Percentiles rank a stretch among this genome's conserved stretches.
phyloP scores from a whole-genome alignment of 2,888 invertebrate species.

The Graphium colonna region DNA sequence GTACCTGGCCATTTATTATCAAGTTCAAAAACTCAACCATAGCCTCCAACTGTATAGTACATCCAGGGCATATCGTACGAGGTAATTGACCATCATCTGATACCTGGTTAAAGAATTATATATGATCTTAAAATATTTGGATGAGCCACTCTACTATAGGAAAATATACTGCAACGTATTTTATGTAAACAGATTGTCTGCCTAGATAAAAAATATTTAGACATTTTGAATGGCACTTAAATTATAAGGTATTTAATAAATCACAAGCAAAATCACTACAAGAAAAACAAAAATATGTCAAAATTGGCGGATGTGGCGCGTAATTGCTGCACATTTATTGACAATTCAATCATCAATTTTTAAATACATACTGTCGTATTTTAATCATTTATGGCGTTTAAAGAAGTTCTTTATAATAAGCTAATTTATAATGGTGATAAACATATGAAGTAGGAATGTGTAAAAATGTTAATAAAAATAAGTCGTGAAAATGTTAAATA shows the following conservation, averaged over 20 bases:
- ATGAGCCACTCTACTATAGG: constrained; percentile 12
- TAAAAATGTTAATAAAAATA: constrained; percentile 17
- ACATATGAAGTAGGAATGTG: not conserved
- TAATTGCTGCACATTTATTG: not conserved
- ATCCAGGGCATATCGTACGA: constrained; percentile 87
- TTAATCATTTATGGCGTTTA: too few species aligned
- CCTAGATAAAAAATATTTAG: too few species aligned
- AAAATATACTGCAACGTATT: too few species aligned
- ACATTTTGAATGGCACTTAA: too few species aligned
- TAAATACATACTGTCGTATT: not conserved
- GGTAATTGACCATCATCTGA: constrained; percentile 85
- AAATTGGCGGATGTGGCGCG: constrained; percentile 21
- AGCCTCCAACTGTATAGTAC: constrained; percentile 87
- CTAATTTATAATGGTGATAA: not conserved
- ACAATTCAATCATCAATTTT: constrained; percentile 8
- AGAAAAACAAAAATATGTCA: constrained; percentile 2
- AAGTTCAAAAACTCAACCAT: constrained; percentile 87
- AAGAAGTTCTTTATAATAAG: not conserved
- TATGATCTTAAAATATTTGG: not conserved
- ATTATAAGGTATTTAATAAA: too few species aligned
- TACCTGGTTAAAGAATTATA: constrained; percentile 66
- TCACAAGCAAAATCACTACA: too few species aligned
- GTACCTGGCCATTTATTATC: constrained; percentile 84
- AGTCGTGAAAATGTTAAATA: constrained; percentile 50
- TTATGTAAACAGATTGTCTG: too few species aligned